Evolutionary conservation across 2,888 invertebrate species (phyloP).

Genomic region (Lepidochitona cinerea): DNA sequence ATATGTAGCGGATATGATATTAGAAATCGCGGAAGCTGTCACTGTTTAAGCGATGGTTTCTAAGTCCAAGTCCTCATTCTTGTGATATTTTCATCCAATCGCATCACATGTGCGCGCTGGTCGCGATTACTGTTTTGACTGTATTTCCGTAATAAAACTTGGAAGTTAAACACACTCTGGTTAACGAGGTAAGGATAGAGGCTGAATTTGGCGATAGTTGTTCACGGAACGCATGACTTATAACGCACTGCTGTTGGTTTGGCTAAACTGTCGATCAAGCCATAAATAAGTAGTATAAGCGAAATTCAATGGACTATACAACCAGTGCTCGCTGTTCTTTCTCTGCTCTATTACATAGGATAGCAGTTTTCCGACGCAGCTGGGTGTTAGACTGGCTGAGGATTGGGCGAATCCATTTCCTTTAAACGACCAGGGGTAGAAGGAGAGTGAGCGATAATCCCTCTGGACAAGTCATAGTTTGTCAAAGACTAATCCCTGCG

Average conservation of each 20-base stretch:
- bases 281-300: not conserved
- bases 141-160: too few relatives aligned
- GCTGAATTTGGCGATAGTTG: not conserved
- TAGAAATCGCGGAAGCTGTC: too few relatives aligned
- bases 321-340: not conserved
- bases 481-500: too few relatives aligned
- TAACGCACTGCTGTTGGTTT: not conserved
- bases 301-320: not conserved
- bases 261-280: not conserved
- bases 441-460: not conserved
- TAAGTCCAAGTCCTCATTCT: too few relatives aligned
- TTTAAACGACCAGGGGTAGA: not conserved
- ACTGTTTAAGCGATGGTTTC: too few relatives aligned
- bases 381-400: not conserved
- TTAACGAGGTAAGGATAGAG: too few relatives aligned
- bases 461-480: too few relatives aligned
- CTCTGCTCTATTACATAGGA: constrained; percentile 2
- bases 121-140: too few relatives aligned
- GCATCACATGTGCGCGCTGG: too few relatives aligned
- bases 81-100: too few relatives aligned
- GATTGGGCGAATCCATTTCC: not conserved
- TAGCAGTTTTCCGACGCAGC: not conserved
- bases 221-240: not conserved
- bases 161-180: too few relatives aligned
- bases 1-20: too few relatives aligned